phyloP scores from a whole-genome alignment of 2,888 invertebrate species.

The Agonopterix subpropinquella region DNA sequence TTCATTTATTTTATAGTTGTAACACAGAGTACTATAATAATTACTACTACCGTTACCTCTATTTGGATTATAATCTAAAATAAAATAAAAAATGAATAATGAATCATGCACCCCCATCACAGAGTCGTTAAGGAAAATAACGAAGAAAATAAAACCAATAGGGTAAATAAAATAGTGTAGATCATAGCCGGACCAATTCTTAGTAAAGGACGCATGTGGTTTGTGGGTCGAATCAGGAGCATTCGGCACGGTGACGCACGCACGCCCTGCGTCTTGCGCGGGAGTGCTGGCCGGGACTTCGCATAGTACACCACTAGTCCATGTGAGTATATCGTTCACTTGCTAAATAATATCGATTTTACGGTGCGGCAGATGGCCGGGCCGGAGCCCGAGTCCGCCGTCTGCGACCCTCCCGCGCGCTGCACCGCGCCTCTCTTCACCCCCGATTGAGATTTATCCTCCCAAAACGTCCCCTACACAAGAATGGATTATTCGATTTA shows the following conservation, averaged over 20 bases:
- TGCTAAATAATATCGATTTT: conserved; percentile 71
- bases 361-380: conserved; percentile 69
- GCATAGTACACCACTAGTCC: background rate
- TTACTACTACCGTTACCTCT: too few relatives aligned
- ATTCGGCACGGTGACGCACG: background rate
- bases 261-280: background rate
- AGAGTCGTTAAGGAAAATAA: too few relatives aligned
- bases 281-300: background rate
- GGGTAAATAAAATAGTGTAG: too few relatives aligned
- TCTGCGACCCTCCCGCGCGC: conserved; percentile 49
- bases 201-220: conserved; percentile 3
- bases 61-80: too few relatives aligned
- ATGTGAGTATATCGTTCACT: conserved; percentile 45
- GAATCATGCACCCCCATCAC: too few relatives aligned
- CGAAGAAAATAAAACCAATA: too few relatives aligned
- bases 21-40: too few relatives aligned
- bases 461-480: conserved; percentile 64
- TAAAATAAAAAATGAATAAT: too few relatives aligned
- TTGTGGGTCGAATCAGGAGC: background rate
- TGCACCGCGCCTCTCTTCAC: conserved; percentile 48
- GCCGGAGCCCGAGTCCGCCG: conserved; percentile 42
- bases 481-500: conserved; percentile 72
- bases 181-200: background rate
- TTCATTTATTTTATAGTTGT: too few relatives aligned
- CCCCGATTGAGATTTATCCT: conserved; percentile 72